These are phyloP conservation scores for Heliocidaris erythrogramma DNA, from an alignment of 35 echinoderm and acorn worm genomes.

Conservation along the genomic window DNA sequence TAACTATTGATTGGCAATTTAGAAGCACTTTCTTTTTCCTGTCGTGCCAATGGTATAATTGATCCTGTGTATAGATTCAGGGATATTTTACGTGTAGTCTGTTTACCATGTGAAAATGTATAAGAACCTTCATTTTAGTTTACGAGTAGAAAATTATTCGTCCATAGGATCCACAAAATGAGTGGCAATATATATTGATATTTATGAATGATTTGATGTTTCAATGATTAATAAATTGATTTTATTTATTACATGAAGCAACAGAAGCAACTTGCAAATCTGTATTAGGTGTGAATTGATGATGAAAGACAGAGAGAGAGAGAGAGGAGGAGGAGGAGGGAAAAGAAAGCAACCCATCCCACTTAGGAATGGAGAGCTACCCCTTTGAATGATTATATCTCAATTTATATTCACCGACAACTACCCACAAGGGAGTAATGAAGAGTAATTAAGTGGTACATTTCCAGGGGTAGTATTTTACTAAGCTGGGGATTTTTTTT, in stretches of 20 bases:
- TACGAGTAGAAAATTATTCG: neutral
- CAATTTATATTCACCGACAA: no score
- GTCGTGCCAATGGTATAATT: neutral
- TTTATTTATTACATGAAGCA: neutral
- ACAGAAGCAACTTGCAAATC: neutral
- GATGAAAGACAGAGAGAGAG: neutral
- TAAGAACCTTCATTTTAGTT: neutral
- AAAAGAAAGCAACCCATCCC: no score
- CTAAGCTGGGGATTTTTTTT: no score
- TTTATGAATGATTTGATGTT: slow-evolving; percentile 13
- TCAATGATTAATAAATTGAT: neutral
- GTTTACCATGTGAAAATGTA: neutral
- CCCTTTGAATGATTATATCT: no score
- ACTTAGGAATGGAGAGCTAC: no score
- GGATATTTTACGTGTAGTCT: neutral
- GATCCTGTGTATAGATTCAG: neutral
- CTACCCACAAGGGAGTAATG: no score
- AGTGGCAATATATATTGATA: slow-evolving; percentile 4
- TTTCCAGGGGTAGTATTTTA: no score
- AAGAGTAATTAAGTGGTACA: no score
- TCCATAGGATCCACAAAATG: neutral
- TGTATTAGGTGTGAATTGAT: neutral
- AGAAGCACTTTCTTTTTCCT: neutral
- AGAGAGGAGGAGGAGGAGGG: no score
- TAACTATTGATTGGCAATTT: neutral